Evolutionary conservation across 2,797 vertebrate genomes (phyloP).

Genomic region (Gobionotothen gibberifrons): DNA sequence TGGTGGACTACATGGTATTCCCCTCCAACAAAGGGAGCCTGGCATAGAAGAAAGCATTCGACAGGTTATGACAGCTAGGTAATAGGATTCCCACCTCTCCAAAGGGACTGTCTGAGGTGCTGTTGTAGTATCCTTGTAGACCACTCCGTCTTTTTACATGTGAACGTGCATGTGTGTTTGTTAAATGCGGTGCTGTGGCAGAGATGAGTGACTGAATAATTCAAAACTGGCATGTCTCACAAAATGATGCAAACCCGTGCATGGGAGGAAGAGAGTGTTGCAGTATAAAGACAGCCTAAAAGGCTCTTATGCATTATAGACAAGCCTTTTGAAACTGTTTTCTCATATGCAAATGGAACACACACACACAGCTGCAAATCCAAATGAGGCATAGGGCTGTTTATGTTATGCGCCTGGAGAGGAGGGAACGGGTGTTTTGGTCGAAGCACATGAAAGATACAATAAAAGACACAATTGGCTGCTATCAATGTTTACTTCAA

Average conservation of each 20-base stretch:
- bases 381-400: conserved; percentile 71
- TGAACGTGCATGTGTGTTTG: conserved; percentile 75
- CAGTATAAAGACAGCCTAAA: conserved; percentile 85
- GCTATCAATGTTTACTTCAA: conserved; percentile 65
- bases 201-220: conserved; percentile 88
- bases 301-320: conserved; percentile 86
- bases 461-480: conserved; percentile 54
- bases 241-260: conserved; percentile 84
- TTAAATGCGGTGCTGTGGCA: conserved; percentile 77
- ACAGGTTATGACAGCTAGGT: conserved; percentile 71
- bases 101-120: conserved; percentile 72
- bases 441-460: conserved; percentile 48
- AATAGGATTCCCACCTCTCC: conserved; percentile 75
- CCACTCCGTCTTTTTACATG: conserved; percentile 62
- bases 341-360: conserved; percentile 80
- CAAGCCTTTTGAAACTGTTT: conserved; percentile 81
- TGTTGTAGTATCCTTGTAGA: conserved; percentile 74
- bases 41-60: conserved; percentile 43
- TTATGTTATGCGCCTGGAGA: conserved; percentile 66
- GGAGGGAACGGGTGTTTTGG: conserved; percentile 56
- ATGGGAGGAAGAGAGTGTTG: conserved; percentile 78
- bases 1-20: conserved; percentile 53
- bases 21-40: conserved; percentile 58
- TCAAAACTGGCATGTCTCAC: conserved; percentile 83
- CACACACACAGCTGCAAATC: conserved; percentile 70